Evolutionary conservation across 2,113 vertebrate species (phyloP).

Genomic region (Motacilla alba): DNA sequence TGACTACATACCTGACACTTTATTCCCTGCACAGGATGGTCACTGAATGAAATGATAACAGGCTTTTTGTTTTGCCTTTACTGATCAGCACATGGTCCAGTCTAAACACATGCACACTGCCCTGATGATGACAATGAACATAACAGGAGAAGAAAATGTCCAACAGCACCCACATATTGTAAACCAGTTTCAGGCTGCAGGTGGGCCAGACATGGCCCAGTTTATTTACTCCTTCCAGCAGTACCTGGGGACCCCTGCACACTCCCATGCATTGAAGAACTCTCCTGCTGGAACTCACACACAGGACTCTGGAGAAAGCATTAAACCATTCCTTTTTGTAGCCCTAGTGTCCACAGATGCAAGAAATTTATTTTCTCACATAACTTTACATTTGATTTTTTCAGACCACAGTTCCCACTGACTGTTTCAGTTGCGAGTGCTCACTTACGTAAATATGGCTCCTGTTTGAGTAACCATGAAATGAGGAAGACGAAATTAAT

Average conservation of each 20-base stretch:
- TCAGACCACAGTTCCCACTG: neutral
- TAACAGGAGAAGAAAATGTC: neutral
- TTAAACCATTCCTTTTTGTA: neutral
- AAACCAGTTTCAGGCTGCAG: neutral
- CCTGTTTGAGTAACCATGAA: constrained; percentile 16
- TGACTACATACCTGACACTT: neutral
- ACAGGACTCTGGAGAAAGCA: neutral
- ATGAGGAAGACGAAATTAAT: constrained; percentile 32
- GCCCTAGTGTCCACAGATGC: neutral
- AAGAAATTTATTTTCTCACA: neutral
- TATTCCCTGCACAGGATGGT: neutral
- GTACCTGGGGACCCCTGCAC: neutral
- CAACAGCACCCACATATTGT: neutral
- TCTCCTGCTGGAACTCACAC: neutral
- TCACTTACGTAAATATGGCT: neutral
- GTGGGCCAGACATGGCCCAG: neutral
- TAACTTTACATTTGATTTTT: neutral
- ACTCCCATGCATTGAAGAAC: neutral
- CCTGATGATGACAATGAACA: neutral
- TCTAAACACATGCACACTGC: neutral
- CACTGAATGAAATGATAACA: neutral
- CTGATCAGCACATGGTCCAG: neutral
- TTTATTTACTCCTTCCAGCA: neutral
- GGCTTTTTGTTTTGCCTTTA: neutral
- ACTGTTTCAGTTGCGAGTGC: neutral